phyloP scores from a whole-genome alignment of 2,888 invertebrate genomes.

The Tetheella fluctuosa region DNA sequence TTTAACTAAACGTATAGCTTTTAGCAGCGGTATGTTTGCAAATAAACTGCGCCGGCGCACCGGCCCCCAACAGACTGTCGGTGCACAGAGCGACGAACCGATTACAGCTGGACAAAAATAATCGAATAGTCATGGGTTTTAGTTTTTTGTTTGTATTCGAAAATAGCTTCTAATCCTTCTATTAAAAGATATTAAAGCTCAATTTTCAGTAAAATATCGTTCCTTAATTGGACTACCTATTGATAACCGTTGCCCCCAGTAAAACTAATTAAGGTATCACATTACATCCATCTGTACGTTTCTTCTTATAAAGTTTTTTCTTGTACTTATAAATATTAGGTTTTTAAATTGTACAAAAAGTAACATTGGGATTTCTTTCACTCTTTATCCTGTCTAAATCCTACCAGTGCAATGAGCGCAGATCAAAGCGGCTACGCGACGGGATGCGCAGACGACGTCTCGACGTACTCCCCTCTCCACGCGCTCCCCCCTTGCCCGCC shows the following conservation, averaged over 20 bases:
- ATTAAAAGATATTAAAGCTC: no score
- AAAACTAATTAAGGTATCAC: no score
- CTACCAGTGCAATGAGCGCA: slow-evolving; percentile 33
- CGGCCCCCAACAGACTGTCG: slow-evolving; percentile 74
- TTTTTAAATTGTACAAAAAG: no score
- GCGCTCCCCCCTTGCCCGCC: slow-evolving; percentile 18
- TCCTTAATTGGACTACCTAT: no score
- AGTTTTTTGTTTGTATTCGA: no score
- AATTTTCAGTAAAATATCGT: no score
- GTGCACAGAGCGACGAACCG: slow-evolving; percentile 26
- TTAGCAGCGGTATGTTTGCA: slow-evolving; percentile 49
- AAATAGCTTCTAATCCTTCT: no score
- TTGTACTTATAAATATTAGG: no score
- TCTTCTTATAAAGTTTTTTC: no score
- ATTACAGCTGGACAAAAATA: slow-evolving; percentile 18
- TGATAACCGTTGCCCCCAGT: no score
- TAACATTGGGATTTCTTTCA: neutral
- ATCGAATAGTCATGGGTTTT: no score
- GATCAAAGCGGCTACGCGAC: slow-evolving; percentile 68
- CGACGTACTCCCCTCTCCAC: slow-evolving; percentile 46
- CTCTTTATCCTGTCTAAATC: slow-evolving; percentile 31
- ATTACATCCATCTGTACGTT: no score
- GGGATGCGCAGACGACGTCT: slow-evolving; percentile 82
- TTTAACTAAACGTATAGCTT: slow-evolving; percentile 54
- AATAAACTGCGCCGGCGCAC: slow-evolving; percentile 54